Evolutionary conservation across 2,113 vertebrate species (phyloP).

Genomic region (Tylochromis polylepis): DNA sequence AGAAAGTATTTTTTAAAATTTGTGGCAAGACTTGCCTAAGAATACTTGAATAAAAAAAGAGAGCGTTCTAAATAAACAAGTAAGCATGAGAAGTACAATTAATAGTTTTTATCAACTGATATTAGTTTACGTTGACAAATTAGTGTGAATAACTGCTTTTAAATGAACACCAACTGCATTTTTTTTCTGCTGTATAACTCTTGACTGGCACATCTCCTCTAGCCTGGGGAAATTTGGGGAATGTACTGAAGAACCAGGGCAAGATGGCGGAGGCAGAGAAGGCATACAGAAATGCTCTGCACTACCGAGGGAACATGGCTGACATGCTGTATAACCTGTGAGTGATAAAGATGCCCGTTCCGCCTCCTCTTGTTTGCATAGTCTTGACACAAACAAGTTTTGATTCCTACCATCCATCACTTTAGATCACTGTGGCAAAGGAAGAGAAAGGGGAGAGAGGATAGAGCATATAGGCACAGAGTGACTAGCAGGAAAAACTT

Average conservation of each 20-base stretch:
- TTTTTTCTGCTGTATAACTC: neutral
- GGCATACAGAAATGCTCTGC: conserved; percentile 95
- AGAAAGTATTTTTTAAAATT: neutral
- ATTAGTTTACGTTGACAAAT: neutral
- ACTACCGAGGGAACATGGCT: conserved; percentile 98
- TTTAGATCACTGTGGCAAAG: neutral
- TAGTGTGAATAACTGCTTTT: neutral
- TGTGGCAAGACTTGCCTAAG: neutral
- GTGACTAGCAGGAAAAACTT: neutral
- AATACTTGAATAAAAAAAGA: neutral
- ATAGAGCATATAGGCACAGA: neutral
- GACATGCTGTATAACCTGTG: conserved; percentile 99
- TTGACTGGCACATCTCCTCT: conserved; percentile 33
- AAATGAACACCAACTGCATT: neutral
- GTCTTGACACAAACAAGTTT: neutral
- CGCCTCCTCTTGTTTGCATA: neutral
- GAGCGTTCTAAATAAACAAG: neutral
- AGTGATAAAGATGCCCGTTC: conserved; percentile 68
- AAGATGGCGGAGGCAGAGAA: conserved; percentile 93
- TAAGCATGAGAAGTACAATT: neutral
- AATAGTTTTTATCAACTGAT: neutral
- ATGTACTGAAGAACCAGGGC: conserved; percentile 98
- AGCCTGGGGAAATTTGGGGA: conserved; percentile 99
- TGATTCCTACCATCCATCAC: conserved; percentile 14
- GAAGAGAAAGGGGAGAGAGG: neutral